Evolutionary conservation across 2,797 vertebrate genomes (phyloP), one percentile per base, ranked within the genome.

Genomic region (Miichthys miiuy): DNA sequence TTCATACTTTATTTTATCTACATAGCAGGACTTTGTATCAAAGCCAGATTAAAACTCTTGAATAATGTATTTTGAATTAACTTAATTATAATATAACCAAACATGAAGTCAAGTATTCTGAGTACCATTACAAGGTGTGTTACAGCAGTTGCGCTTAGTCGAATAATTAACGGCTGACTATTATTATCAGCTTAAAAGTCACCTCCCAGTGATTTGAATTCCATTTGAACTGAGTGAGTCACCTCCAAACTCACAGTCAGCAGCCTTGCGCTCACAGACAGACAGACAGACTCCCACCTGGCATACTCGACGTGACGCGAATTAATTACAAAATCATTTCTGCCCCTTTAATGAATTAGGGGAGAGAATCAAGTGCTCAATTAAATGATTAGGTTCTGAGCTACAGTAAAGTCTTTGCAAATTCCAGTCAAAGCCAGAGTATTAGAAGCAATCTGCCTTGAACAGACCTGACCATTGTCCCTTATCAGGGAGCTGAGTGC

Each of bases 311-410:
- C 86, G 89, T 91, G 91, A 91, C 13, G 4, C 11, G 80, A 93
- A 92, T 95, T 89, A 72, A 93, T 93, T 92, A 92, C 85, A 60
- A 82, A 91, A 92, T 90, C 52, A 91, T 93, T 86, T 89, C 91
- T 90, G 89, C 87, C 73, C 90, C 85, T 80, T 89, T 93, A 92
- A 93, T 94, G 87, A 95, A 93, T 94, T 92, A 92, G 84, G 81
- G 83, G 79, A 86, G 90, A 87, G 90, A 93, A 94, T 94, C 90
- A 91, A 94, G 91, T 91, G 87, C 92, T 94, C 93, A 94, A 94
- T 94, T 93, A 94, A 94, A 94, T 93, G 93, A 95, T 95, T 94
- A 94, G 88, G 79, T 83, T 88, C 83, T 88, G 87, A 92, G 91
- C 92, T 86, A 76, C 81, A 69, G 89, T 75, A 90, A 90, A 90